These are phyloP conservation scores for Alosa alosa DNA, from an alignment of 2,113 vertebrate species.

Conservation along the genomic window DNA sequence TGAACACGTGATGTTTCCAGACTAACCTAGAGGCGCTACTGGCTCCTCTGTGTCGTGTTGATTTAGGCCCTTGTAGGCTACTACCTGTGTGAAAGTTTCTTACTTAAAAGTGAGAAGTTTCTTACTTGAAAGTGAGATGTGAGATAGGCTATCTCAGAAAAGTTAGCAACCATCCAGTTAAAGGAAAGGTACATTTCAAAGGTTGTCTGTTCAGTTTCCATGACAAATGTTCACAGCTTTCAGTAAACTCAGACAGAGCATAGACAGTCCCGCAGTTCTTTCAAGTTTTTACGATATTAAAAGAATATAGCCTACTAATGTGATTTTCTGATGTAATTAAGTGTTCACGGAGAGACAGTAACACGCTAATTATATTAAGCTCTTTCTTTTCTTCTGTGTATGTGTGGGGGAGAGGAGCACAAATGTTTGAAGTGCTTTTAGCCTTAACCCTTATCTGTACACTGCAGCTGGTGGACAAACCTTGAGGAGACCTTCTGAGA, in stretches of 20 bases:
- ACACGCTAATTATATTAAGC: not conserved
- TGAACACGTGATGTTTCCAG: not conserved
- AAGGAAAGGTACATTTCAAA: too few relatives aligned
- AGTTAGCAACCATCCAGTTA: too few relatives aligned
- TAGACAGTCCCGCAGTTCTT: not conserved
- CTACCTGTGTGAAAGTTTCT: too few relatives aligned
- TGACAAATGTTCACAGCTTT: too few relatives aligned
- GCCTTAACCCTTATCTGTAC: constrained; percentile 44
- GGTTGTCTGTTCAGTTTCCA: not conserved
- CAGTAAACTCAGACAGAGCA: not conserved
- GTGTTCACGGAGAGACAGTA: not conserved
- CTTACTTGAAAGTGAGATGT: too few relatives aligned
- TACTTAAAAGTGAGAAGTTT: too few relatives aligned
- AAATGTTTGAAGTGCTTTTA: not conserved
- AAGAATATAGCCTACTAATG: not conserved
- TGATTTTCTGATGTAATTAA: constrained; percentile 4
- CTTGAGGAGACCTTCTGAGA: constrained; percentile 1
- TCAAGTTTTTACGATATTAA: not conserved
- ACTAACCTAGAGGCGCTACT: not conserved
- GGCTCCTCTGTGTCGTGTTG: too few relatives aligned
- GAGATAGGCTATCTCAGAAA: too few relatives aligned
- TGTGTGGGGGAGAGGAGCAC: not conserved
- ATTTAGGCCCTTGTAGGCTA: too few relatives aligned
- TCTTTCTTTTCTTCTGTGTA: not conserved
- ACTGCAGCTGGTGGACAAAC: constrained; percentile 42